phyloP scores from a whole-genome alignment of 2,113 vertebrate species.

The Dolichotis patagonum region DNA sequence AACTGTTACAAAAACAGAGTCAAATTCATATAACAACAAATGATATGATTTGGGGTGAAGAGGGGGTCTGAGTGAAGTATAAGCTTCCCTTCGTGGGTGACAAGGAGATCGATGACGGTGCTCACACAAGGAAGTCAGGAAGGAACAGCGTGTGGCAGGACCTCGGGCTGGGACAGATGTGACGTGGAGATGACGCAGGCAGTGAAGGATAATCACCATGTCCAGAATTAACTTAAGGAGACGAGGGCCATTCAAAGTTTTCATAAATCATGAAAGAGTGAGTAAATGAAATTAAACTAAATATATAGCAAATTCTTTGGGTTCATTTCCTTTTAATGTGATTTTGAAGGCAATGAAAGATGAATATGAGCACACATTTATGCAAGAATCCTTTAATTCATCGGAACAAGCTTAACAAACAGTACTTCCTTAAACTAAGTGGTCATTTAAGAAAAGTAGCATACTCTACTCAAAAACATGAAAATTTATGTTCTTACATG shows the following conservation, averaged over 20 bases:
- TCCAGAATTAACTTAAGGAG: slow-evolving; percentile 25
- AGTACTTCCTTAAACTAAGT: not conserved
- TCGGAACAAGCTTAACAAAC: not conserved
- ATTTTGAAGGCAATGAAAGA: slow-evolving; percentile 46
- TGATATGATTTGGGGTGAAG: not conserved
- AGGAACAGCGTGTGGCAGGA: accelerated
- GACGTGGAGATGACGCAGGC: not conserved
- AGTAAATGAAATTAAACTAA: slow-evolving; percentile 49
- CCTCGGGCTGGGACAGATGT: not conserved
- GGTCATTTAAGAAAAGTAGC: not conserved
- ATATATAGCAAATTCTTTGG: not conserved
- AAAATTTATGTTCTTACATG: slow-evolving; percentile 9
- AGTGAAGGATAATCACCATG: not conserved
- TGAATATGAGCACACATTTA: not conserved
- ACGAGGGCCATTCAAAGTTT: not conserved
- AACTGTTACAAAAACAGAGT: not conserved
- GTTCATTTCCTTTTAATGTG: slow-evolving; percentile 31
- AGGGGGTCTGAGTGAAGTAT: not conserved
- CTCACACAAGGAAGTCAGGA: not conserved
- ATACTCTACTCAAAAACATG: not conserved
- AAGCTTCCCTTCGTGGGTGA: not conserved
- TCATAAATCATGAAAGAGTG: slow-evolving; percentile 44
- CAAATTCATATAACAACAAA: not conserved
- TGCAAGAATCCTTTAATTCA: not conserved
- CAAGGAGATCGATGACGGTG: not conserved